Base-by-base conservation (phyloP, 2,797 vertebrate genomes). In the Sebastes minor region DNA sequence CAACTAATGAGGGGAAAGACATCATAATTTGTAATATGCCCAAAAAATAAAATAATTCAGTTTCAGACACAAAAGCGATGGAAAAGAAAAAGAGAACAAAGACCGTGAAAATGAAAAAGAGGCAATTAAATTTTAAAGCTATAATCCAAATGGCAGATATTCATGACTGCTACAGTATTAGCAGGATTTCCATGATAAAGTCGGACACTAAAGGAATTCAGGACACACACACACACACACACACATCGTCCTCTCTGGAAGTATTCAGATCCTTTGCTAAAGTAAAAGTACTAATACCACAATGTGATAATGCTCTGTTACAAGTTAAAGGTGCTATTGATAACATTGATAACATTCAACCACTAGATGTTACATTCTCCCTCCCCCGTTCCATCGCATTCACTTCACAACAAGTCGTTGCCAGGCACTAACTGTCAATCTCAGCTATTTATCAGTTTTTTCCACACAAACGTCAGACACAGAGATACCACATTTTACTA, bases 121-220 rank as follows among this genome's bases (percentile, higher is more conserved):
- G 10, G 28, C 8, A 30, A 28, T 22, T 18, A 0, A 1, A 33
- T 62, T 71, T 59, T 64, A 76, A 28, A 66, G 32, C 30, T 32
- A 9, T 8, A 73, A 60, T 61, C 62, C 63, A 33, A 69, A 30
- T 59, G 25, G 23, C 52, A 74, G 35, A 76, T 74, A 83, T 66
- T 65, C 33, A 60, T 35, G 53, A 70, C 32, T 27, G 5, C 6
- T 61, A 4, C 22, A 32, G 66, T 52, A 27, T 73, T 64, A 64
- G 52, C 38, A 46, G 59, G 49, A 59, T 74, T 57, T 77, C 60
- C 3, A 66, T 75, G 38, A 80, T 66, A 22, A 74, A 35, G 18
- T 71, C 67, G 35, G 52, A 79, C 55, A 77, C 22, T 16, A 16
- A 73, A 78, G 22, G 25, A 22, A 61, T 75, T 73, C 60, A 52